Conservation (phyloP, 2,113 vertebrate genomes). For the Halcyon malimbica region DNA sequence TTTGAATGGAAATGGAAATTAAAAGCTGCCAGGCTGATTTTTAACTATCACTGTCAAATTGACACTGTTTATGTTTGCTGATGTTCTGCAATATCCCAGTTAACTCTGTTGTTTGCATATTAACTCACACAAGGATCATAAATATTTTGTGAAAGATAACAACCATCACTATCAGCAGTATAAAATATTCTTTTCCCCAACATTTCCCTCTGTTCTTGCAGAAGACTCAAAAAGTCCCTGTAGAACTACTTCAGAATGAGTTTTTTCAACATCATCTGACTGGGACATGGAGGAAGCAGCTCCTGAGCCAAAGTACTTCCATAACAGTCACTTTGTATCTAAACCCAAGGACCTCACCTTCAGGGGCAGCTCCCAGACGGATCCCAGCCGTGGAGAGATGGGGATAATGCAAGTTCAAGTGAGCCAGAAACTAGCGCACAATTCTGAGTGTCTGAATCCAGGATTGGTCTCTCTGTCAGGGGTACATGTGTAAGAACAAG, state of each 20-base stretch:
- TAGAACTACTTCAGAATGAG: background rate
- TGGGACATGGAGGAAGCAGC: background rate
- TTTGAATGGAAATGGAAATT: slow-evolving; percentile 12
- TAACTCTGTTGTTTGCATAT: background rate
- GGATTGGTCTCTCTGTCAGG: background rate
- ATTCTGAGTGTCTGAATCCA: background rate
- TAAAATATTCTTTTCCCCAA: background rate
- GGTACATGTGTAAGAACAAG: background rate
- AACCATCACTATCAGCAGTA: background rate
- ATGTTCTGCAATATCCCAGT: background rate
- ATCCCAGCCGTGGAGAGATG: background rate
- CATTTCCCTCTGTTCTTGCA: background rate
- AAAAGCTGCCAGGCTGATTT: slow-evolving; percentile 21
- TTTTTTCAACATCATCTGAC: background rate
- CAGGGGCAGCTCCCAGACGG: background rate
- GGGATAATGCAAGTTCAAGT: background rate
- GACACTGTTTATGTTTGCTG: background rate
- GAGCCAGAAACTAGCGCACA: background rate
- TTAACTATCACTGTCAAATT: background rate
- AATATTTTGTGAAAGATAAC: background rate
- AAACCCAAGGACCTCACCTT: background rate
- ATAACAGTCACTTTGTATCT: background rate
- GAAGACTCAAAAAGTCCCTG: background rate
- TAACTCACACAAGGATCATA: background rate
- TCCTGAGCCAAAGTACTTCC: background rate